Conservation (phyloP, 2,888 invertebrate species). For the Cerastis rubricosa region DNA sequence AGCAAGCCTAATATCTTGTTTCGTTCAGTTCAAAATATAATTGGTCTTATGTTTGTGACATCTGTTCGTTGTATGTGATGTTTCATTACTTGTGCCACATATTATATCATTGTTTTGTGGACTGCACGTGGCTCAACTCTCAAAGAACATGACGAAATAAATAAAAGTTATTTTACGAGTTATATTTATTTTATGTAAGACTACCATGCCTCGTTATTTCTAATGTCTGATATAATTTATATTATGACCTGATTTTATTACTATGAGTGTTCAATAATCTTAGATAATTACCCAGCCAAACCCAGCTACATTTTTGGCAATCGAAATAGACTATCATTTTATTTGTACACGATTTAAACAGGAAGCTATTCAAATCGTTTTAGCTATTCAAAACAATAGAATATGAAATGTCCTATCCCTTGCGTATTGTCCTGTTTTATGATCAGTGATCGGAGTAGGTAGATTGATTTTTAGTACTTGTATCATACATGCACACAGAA, state of each 20-base stretch:
- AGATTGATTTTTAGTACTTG: too few relatives aligned
- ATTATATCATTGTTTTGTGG: neutral
- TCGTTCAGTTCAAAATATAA: constrained; percentile 38
- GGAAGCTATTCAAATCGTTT: neutral
- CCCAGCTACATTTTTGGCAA: neutral
- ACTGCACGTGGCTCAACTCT: neutral
- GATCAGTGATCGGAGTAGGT: too few relatives aligned
- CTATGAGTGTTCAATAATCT: neutral
- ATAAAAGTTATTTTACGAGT: neutral
- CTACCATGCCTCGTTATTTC: neutral
- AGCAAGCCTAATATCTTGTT: constrained; percentile 18
- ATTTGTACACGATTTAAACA: neutral
- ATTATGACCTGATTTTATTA: neutral
- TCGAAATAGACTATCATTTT: neutral
- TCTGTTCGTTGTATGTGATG: constrained; percentile 7
- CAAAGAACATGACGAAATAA: constrained; percentile 1
- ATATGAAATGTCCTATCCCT: too few relatives aligned
- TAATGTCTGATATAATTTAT: neutral
- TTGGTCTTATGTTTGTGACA: constrained; percentile 34
- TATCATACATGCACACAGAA: too few relatives aligned
- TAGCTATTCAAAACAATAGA: neutral
- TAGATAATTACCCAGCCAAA: neutral
- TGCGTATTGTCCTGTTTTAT: too few relatives aligned
- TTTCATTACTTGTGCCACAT: constrained; percentile 13
- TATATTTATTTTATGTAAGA: neutral